phyloP scores from a whole-genome alignment of 2,888 invertebrate species.

The Acanthoscelides obtectus region DNA sequence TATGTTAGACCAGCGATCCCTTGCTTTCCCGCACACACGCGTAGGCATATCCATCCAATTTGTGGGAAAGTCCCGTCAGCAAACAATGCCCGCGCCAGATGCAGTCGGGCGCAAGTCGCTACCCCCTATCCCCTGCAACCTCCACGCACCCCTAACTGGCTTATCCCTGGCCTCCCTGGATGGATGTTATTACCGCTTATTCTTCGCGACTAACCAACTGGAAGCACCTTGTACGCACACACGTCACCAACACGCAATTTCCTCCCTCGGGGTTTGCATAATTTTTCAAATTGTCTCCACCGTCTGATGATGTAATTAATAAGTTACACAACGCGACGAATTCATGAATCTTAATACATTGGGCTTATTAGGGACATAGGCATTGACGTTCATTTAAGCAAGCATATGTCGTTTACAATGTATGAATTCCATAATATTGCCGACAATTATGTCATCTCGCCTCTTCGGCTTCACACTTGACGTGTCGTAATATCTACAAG shows the following conservation, averaged over 20 bases:
- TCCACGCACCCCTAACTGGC: slow-evolving; percentile 39
- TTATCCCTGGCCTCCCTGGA: slow-evolving; percentile 39
- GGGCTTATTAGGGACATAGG: too few species aligned
- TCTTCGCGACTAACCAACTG: slow-evolving; percentile 47
- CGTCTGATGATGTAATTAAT: background rate
- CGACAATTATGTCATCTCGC: too few species aligned
- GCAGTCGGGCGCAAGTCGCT: slow-evolving; percentile 36
- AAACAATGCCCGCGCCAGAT: slow-evolving; percentile 46
- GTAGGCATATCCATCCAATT: slow-evolving; percentile 34
- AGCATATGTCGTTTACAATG: too few species aligned
- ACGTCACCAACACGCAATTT: slow-evolving; percentile 38
- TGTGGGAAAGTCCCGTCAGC: slow-evolving; percentile 43
- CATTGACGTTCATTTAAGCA: too few species aligned
- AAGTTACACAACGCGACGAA: background rate
- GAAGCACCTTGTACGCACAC: slow-evolving; percentile 46
- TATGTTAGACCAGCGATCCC: background rate
- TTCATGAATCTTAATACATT: background rate
- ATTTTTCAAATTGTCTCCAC: background rate
- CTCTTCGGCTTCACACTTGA: too few species aligned
- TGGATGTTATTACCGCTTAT: slow-evolving; percentile 45
- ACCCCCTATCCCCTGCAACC: slow-evolving; percentile 18
- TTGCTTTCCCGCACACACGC: slow-evolving; percentile 21
- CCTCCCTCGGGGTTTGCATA: background rate
- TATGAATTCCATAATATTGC: too few species aligned
- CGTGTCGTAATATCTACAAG: too few species aligned